These are phyloP conservation scores for Sorex maritimensis DNA, from an alignment of 2,797 vertebrate genomes.

Conservation along the genomic window DNA sequence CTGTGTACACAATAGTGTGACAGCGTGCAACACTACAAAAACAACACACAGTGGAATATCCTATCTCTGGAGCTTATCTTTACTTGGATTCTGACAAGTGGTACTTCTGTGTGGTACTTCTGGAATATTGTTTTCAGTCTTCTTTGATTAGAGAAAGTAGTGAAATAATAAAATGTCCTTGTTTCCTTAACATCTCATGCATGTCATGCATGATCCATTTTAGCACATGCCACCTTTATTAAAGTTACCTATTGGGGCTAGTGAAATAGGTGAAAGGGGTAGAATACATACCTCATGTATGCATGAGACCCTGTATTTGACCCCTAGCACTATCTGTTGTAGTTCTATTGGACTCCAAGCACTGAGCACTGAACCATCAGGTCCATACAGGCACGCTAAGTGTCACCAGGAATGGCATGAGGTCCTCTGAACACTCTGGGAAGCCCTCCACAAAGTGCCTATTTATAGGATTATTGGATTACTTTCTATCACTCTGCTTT, in stretches of 20 bases:
- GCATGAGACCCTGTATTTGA: not conserved
- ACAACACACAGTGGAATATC: not conserved
- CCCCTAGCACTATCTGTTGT: no score
- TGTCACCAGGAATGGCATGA: no score
- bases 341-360: no score
- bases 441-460: not conserved
- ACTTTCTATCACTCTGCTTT: not conserved
- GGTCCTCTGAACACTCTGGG: no score
- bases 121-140: constrained; percentile 12
- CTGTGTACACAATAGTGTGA: not conserved
- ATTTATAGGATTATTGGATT: constrained; percentile 27
- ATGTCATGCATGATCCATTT: not conserved
- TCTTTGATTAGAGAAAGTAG: not conserved
- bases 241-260: not conserved
- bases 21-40: not conserved
- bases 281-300: no score
- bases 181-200: constrained; percentile 30
- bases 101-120: constrained; percentile 1
- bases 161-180: not conserved
- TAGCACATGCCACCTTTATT: constrained; percentile 29
- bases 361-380: no score
- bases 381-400: no score
- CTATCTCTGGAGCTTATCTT: not conserved
- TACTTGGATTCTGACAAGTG: not conserved
- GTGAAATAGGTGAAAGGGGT: no score